Evolutionary conservation across 2,797 vertebrate genomes (phyloP).

Genomic region (Channa striata): DNA sequence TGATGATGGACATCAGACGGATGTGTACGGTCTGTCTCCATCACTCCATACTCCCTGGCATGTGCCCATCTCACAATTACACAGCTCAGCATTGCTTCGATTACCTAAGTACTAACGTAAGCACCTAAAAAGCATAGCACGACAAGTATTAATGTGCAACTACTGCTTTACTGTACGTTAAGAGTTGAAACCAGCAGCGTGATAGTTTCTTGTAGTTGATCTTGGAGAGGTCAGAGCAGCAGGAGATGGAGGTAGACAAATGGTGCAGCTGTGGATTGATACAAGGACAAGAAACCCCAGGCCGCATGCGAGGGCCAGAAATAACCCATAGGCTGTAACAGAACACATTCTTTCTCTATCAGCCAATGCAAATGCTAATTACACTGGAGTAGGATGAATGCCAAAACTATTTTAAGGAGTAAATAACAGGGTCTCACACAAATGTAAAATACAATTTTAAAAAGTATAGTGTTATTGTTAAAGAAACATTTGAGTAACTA

Average conservation of each 20-base stretch:
- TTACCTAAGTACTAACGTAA: conserved; percentile 5
- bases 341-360: conserved; percentile 78
- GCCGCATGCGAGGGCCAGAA: conserved; percentile 65
- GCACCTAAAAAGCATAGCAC: not conserved
- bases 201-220: conserved; percentile 2
- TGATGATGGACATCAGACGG: conserved; percentile 17
- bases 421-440: conserved; percentile 36
- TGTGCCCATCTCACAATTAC: conserved; percentile 18
- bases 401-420: conserved; percentile 61
- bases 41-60: conserved; percentile 12
- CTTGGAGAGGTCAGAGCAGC: conserved; percentile 11
- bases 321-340: conserved; percentile 61
- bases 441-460: conserved; percentile 1
- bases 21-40: conserved; percentile 16
- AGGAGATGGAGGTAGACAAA: conserved; percentile 8
- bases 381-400: conserved; percentile 62
- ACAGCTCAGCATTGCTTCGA: conserved; percentile 8
- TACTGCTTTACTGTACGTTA: not conserved
- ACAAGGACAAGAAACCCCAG: conserved; percentile 64
- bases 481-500: not conserved
- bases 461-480: not conserved
- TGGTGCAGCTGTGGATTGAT: conserved; percentile 44
- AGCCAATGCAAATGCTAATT: conserved; percentile 79
- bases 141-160: not conserved
- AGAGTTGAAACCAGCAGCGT: conserved; percentile 9